phyloP scores from a whole-genome alignment of 1,140 invertebrate species.

The Diprion similis region DNA sequence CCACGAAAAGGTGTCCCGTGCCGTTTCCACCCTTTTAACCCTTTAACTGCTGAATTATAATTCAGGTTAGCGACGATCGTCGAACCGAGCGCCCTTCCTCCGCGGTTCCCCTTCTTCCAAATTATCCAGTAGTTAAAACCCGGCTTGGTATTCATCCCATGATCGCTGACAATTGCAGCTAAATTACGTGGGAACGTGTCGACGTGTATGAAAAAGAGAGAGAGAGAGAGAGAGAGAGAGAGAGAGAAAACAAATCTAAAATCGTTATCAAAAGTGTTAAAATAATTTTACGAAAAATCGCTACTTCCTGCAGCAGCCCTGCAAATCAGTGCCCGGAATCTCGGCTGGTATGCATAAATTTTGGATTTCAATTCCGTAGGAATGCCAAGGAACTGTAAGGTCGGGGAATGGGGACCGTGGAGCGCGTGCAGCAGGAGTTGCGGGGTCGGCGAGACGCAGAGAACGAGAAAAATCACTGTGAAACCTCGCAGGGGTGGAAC shows the following conservation, averaged over 20 bases:
- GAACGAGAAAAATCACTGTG: constrained; percentile 76
- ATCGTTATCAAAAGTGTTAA: too few relatives aligned
- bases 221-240: too few relatives aligned
- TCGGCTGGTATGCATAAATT: too few relatives aligned
- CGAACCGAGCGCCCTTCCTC: not conserved
- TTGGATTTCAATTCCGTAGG: constrained; percentile 47
- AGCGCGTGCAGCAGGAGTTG: constrained; percentile 84
- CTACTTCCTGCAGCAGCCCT: too few relatives aligned
- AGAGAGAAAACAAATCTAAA: too few relatives aligned
- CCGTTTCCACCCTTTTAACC: constrained; percentile 1
- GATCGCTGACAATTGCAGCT: too few relatives aligned
- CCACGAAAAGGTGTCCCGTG: constrained; percentile 1
- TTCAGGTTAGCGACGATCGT: not conserved
- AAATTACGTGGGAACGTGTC: too few relatives aligned
- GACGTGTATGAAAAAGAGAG: too few relatives aligned
- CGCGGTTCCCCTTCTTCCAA: too few relatives aligned
- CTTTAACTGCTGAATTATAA: constrained; percentile 2
- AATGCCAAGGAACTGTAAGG: constrained; percentile 76
- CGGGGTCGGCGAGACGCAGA: constrained; percentile 85
- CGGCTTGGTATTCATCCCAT: not conserved
- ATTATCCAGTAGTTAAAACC: not conserved
- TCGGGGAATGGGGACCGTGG: constrained; percentile 89
- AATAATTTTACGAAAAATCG: too few relatives aligned
- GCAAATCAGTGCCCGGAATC: too few relatives aligned
- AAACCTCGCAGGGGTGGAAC: constrained; percentile 78